phyloP scores from a whole-genome alignment of 2,113 vertebrate genomes.

The Hyaena hyaena region DNA sequence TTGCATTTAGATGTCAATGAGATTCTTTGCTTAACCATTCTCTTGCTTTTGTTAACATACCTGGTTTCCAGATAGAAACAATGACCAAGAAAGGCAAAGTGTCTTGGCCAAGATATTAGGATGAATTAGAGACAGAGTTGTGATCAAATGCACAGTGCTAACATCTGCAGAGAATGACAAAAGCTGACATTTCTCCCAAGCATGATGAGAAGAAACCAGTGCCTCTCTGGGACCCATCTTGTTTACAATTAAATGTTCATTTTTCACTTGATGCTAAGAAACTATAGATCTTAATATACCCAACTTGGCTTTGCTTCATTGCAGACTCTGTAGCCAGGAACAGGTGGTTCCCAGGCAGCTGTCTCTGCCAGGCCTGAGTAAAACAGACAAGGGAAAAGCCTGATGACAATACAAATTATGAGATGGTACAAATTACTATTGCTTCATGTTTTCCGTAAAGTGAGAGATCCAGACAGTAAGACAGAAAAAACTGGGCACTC shows the following conservation, averaged over 20 bases:
- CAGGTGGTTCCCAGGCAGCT: background rate
- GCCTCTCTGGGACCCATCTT: background rate
- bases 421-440: background rate
- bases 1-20: background rate
- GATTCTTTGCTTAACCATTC: background rate
- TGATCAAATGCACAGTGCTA: background rate
- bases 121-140: background rate
- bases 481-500: background rate
- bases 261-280: constrained; percentile 41
- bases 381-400: background rate
- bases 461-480: background rate
- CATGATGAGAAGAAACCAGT: background rate
- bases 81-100: background rate
- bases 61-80: constrained; percentile 24
- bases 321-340: background rate
- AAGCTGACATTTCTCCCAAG: background rate
- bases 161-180: background rate
- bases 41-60: background rate
- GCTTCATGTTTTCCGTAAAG: background rate
- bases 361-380: background rate
- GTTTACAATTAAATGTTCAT: background rate
- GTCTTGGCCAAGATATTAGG: background rate
- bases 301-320: background rate
- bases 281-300: background rate
- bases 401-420: background rate